Base-by-base conservation (phyloP, 2,888 invertebrate species). In the Apamea sordens region DNA sequence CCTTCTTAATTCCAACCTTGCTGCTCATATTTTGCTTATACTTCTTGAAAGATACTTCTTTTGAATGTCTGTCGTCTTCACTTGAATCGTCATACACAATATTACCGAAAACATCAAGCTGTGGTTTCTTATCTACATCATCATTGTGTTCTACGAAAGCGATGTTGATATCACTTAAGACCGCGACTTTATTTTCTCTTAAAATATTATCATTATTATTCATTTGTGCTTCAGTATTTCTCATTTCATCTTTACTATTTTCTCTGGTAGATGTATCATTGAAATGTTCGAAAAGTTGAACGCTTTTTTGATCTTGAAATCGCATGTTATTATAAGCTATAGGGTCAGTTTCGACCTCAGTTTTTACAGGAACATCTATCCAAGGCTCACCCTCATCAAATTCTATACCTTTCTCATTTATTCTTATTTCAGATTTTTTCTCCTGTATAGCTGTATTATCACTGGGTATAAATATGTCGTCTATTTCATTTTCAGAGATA, bases 321-420 rank as follows among this genome's bases (percentile, higher is more conserved):
- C 2, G 13, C 15, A 21, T 36, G 0, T 53, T 32, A 24, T 64
- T 36, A 3, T 56, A 73, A 7, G 36, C 56, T 15, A 82, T 64
- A 0, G 79, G 72, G 24, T 79, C 80, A 24, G 32, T 18, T 70
- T 71, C 80, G 0, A 36, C 2, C 15, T 79, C 63, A 18, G 32
- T 32, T 59, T 65, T 81, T 0, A 81, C 21, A 0, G 64, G 64
- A 10, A 47, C 7, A 1, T 32, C 32, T 28, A 81, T 56, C 79
- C 32, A 72, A 4, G 81, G 79, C 7, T 80, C 79, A 10, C 47
- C 11, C 1, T 79, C 59, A 1, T 80, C 15, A n/a, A n/a, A 44
- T 63, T 32, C 41, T 21, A 8, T 50, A 1, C 21, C 32, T 1
- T 11, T 56, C 11, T 44, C n/a, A 11, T 41, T 8, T 0, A 10